Percentiles rank a stretch among this genome's conserved stretches.
These are phyloP conservation scores for Rhimphoctona megacephalus DNA, from an alignment of 2,888 invertebrate species.

Conservation along the genomic window DNA sequence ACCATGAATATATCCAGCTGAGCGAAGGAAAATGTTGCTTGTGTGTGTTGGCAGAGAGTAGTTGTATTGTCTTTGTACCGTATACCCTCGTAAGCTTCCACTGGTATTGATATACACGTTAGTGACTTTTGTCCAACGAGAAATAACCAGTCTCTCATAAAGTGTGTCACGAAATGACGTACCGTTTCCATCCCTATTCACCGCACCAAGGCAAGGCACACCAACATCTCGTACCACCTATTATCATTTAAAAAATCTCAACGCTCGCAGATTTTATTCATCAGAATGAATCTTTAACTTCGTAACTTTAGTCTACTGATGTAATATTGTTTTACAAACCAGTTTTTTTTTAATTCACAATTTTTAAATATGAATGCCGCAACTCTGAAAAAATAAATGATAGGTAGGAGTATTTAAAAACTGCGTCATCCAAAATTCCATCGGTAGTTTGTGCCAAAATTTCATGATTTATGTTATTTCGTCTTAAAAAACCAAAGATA, in stretches of 20 bases:
- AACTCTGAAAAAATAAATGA: no score
- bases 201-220: background rate
- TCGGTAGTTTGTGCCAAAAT: background rate
- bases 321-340: background rate
- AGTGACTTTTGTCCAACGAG: background rate
- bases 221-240: background rate
- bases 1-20: conserved; percentile 43
- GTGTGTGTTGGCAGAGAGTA: conserved; percentile 1
- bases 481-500: background rate
- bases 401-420: no score
- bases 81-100: conserved; percentile 4
- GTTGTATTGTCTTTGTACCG: conserved; percentile 7
- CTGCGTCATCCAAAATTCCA: background rate
- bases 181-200: conserved; percentile 19
- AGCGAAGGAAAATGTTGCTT: conserved; percentile 21
- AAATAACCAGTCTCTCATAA: conserved; percentile 39
- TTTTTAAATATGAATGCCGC: background rate
- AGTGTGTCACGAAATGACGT: conserved; percentile 38
- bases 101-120: conserved; percentile 9
- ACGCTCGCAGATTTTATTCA: conserved; percentile 12
- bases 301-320: background rate
- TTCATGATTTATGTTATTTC: background rate
- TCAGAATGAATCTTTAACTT: conserved; percentile 5
- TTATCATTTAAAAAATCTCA: conserved; percentile 12
- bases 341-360: background rate